phyloP scores from a whole-genome alignment of 1,140 invertebrate genomes.

The Argopecten irradians region DNA sequence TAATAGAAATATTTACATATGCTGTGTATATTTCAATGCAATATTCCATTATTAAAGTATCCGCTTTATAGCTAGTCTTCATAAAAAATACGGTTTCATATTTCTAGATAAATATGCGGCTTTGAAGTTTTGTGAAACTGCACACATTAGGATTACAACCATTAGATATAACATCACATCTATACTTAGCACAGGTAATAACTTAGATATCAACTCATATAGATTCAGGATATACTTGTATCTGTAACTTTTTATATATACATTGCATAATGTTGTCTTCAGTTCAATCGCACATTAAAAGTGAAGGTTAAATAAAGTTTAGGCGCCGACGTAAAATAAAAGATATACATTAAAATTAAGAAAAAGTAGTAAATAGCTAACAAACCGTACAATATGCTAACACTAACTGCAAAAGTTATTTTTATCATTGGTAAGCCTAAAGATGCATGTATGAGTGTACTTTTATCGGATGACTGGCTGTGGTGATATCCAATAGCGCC shows the following conservation, averaged over 20 bases:
- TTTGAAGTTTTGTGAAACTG: neutral
- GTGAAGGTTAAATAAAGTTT: neutral
- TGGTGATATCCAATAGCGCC: too few relatives aligned
- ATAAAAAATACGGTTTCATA: neutral
- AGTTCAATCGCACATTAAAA: neutral
- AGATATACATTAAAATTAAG: neutral
- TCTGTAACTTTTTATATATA: neutral
- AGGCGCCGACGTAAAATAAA: neutral
- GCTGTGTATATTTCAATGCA: neutral
- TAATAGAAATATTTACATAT: neutral
- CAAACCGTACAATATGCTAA: too few relatives aligned
- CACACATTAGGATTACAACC: neutral
- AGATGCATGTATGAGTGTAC: too few relatives aligned
- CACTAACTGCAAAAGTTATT: neutral
- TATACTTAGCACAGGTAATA: neutral
- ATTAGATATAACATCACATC: neutral
- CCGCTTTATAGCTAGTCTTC: neutral
- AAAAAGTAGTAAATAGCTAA: neutral
- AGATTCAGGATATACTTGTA: neutral
- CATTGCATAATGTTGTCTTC: neutral
- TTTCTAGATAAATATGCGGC: neutral
- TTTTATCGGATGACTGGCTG: too few relatives aligned
- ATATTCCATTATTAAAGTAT: neutral
- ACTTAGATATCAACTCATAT: too few relatives aligned
- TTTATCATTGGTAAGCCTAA: neutral